Conservation (phyloP, 2,797 vertebrate genomes). For the Peromyscus nudipes region DNA sequence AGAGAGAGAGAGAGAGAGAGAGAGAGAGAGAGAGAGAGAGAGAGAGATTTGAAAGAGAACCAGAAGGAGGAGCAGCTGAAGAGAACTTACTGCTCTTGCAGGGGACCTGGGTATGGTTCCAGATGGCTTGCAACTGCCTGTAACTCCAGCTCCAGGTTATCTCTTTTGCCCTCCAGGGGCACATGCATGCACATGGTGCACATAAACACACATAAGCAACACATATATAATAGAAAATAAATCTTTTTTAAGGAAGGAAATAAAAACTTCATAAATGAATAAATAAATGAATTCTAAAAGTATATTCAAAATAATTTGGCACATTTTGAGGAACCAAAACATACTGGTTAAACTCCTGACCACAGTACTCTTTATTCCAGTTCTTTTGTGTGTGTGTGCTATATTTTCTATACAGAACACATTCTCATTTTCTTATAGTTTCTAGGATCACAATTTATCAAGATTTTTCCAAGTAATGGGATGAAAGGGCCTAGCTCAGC, state of each 20-base stretch:
- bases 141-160: not conserved
- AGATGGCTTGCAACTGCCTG: not conserved
- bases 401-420: not conserved
- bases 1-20: too few relatives aligned
- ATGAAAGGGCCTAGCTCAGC: not conserved
- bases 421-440: not conserved
- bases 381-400: not conserved
- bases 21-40: too few relatives aligned
- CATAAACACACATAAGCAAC: not conserved
- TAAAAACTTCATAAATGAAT: not conserved
- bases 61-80: not conserved
- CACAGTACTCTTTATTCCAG: not conserved
- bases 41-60: not conserved
- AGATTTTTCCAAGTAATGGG: constrained; percentile 31
- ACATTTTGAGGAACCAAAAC: not conserved
- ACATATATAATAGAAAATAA: not conserved
- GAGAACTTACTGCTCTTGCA: not conserved
- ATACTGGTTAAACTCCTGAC: not conserved
- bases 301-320: not conserved
- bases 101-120: not conserved
- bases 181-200: not conserved
- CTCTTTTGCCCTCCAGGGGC: not conserved
- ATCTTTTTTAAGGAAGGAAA: not conserved
- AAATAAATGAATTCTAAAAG: not conserved
- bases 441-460: constrained; percentile 11